Conservation (phyloP, 2,888 invertebrate species). For the Lasioglossum pauxillum region DNA sequence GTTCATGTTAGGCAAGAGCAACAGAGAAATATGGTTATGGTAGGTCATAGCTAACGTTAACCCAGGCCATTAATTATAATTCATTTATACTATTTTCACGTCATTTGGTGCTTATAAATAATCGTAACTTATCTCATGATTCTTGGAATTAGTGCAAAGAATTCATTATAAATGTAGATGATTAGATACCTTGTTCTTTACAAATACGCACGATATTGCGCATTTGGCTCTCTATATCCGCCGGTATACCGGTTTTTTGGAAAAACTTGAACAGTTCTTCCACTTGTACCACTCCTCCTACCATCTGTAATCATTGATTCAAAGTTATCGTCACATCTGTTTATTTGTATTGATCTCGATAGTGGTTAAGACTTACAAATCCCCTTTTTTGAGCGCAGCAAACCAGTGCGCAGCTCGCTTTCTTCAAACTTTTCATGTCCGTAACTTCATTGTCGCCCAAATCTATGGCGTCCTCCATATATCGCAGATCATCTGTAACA, state of each 20-base stretch:
- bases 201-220: accelerated
- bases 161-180: too few species aligned
- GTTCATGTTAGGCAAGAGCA: too few species aligned
- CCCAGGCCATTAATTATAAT: too few species aligned
- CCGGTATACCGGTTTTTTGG: background rate
- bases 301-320: background rate
- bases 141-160: too few species aligned
- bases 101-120: too few species aligned
- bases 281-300: background rate
- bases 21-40: background rate
- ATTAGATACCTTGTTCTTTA: background rate
- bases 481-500: background rate
- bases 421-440: background rate
- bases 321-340: background rate
- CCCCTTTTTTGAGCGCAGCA: conserved; percentile 19
- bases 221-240: accelerated
- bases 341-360: too few species aligned
- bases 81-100: too few species aligned
- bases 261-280: background rate
- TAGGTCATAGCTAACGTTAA: too few species aligned
- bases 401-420: background rate
- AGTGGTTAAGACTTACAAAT: background rate
- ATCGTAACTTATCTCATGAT: too few species aligned
- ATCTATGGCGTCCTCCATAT: accelerated
- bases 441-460: accelerated